Evolutionary conservation across 2,888 invertebrate species (phyloP).

Genomic region (Polymixis lichenea): DNA sequence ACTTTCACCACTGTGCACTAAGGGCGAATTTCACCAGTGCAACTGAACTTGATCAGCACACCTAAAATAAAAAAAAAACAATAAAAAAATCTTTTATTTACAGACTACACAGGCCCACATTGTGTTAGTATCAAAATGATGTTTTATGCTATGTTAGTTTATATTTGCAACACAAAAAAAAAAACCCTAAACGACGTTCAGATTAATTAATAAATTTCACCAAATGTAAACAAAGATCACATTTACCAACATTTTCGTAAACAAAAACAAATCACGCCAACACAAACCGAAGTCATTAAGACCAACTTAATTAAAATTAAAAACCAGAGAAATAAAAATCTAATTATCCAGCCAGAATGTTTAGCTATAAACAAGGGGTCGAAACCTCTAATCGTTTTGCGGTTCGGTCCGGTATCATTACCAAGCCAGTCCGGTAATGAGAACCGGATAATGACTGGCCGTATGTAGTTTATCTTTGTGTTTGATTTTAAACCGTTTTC

Average conservation of each 20-base stretch:
- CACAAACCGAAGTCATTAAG: conserved; percentile 30
- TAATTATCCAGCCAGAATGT: conserved; percentile 55
- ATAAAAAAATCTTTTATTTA: too few species aligned
- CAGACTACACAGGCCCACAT: too few species aligned
- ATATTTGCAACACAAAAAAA: too few species aligned
- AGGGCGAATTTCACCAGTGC: not conserved
- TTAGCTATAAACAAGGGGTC: conserved; percentile 65
- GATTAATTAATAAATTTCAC: too few species aligned
- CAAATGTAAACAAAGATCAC: not conserved
- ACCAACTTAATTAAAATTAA: conserved; percentile 57
- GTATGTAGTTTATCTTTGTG: conserved; percentile 63
- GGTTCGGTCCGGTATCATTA: conserved; percentile 65
- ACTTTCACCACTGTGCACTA: not conserved
- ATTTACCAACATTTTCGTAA: not conserved
- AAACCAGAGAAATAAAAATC: conserved; percentile 59
- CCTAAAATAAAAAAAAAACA: too few species aligned
- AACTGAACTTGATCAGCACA: not conserved
- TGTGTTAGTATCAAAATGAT: too few species aligned
- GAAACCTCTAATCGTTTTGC: conserved; percentile 67
- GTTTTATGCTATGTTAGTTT: too few species aligned
- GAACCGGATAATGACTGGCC: conserved; percentile 63
- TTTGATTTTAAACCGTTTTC: conserved; percentile 67
- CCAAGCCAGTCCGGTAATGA: conserved; percentile 63
- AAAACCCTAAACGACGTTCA: too few species aligned
- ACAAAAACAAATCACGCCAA: conserved; percentile 22